Evolutionary conservation across 2,888 invertebrate species (phyloP).

Genomic region (Empis stercorea): DNA sequence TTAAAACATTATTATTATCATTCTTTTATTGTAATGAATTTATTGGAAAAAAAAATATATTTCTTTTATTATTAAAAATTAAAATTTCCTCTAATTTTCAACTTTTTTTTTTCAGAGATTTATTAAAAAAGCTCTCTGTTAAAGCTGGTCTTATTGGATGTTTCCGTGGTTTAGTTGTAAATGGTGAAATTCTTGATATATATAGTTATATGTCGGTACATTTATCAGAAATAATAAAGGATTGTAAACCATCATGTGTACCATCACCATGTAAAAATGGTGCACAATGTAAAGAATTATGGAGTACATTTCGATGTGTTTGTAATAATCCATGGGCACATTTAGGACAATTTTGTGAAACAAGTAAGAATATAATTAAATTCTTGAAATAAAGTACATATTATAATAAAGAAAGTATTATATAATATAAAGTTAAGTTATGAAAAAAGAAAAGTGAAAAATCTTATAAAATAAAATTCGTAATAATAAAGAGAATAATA

Average conservation of each 20-base stretch:
- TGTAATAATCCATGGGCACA: slow-evolving; percentile 91
- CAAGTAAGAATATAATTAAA: slow-evolving; percentile 50
- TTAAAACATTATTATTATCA: too few relatives aligned
- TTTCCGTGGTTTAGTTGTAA: slow-evolving; percentile 82
- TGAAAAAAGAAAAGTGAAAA: too few relatives aligned
- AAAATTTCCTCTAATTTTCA: not conserved
- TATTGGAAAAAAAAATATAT: too few relatives aligned
- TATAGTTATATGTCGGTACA: slow-evolving; percentile 88
- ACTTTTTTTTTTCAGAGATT: slow-evolving; percentile 45
- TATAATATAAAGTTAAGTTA: too few relatives aligned
- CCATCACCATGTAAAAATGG: slow-evolving; percentile 89
- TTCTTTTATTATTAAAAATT: too few relatives aligned
- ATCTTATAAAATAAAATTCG: too few relatives aligned
- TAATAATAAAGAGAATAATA: too few relatives aligned
- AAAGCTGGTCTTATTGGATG: slow-evolving; percentile 87
- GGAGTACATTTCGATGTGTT: slow-evolving; percentile 86
- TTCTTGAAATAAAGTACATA: not conserved
- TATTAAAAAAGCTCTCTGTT: slow-evolving; percentile 67
- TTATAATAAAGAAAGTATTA: too few relatives aligned
- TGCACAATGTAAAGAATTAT: slow-evolving; percentile 78
- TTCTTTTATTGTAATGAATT: too few relatives aligned
- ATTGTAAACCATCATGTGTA: slow-evolving; percentile 88
- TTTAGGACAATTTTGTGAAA: slow-evolving; percentile 78
- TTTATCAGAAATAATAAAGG: slow-evolving; percentile 79
- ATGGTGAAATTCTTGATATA: slow-evolving; percentile 80